Evolutionary conservation across 2,888 invertebrate species (phyloP).

Genomic region (Drosophila conformis): DNA sequence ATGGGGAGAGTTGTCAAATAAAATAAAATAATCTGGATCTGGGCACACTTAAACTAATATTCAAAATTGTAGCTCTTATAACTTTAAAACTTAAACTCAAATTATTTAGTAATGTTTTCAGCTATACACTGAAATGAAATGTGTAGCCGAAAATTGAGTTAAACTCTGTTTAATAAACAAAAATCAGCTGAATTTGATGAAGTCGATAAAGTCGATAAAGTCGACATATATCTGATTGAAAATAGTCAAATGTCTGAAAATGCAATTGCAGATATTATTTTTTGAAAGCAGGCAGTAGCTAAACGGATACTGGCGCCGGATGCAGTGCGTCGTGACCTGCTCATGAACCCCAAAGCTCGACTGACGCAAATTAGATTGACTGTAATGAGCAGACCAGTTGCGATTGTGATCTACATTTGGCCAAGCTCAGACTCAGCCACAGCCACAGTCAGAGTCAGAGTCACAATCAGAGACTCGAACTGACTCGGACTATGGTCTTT

Average conservation of each 20-base stretch:
- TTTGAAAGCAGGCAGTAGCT: not conserved
- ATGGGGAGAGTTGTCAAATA: not conserved
- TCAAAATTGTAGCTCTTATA: not conserved
- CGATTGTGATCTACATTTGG: slow-evolving; percentile 61
- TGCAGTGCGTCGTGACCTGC: slow-evolving; percentile 66
- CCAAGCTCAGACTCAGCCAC: slow-evolving; percentile 7
- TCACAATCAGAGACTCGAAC: slow-evolving; percentile 2
- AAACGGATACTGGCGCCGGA: slow-evolving; percentile 62
- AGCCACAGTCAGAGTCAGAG: not conserved
- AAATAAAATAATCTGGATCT: not conserved
- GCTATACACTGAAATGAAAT: not conserved
- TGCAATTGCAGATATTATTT: not conserved
- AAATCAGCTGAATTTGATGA: not conserved
- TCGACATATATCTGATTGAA: not conserved
- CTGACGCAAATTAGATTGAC: slow-evolving; percentile 79
- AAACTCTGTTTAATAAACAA: not conserved
- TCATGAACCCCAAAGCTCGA: slow-evolving; percentile 47
- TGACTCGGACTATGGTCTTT: slow-evolving; percentile 10
- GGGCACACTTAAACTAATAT: not conserved
- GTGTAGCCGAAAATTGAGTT: not conserved
- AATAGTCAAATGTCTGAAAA: not conserved
- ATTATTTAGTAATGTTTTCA: not conserved
- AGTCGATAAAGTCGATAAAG: not conserved
- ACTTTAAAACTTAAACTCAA: not conserved
- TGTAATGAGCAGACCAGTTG: slow-evolving; percentile 73